Percentiles rank a stretch among this genome's conserved stretches.
Evolutionary conservation across 2,797 vertebrate genomes (phyloP).

Genomic region (Erpetoichthys calabaricus): DNA sequence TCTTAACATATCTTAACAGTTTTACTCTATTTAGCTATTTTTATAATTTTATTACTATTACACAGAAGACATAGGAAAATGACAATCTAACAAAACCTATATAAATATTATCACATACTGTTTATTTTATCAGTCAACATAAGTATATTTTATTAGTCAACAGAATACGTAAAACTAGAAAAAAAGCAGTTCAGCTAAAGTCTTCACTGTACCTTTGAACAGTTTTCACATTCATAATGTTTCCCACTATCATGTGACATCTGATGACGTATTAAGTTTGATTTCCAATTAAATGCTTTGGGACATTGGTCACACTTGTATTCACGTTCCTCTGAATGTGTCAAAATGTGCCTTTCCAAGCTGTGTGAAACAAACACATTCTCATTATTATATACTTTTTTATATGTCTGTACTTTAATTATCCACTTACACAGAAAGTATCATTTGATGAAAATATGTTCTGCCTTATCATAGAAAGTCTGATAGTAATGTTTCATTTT

Average conservation of each 20-base stretch:
- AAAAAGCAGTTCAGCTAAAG: slow-evolving; percentile 17
- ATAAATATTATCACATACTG: no score
- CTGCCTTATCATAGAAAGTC: no score
- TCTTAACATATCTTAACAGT: no score
- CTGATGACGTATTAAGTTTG: slow-evolving; percentile 97
- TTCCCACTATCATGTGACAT: slow-evolving; percentile 98
- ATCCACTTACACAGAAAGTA: slow-evolving; percentile 14
- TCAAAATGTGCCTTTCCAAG: slow-evolving; percentile 84
- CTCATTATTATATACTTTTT: background rate
- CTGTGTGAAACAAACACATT: slow-evolving; percentile 39
- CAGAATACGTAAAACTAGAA: background rate
- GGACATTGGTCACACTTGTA: slow-evolving; percentile 98
- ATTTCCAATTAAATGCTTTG: slow-evolving; percentile 99
- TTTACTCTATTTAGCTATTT: no score
- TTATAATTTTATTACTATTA: no score
- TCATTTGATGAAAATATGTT: slow-evolving; percentile 4
- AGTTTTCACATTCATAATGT: slow-evolving; percentile 99
- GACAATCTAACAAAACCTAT: no score
- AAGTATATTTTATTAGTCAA: no score
- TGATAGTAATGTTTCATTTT: no score
- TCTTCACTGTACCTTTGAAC: slow-evolving; percentile 98
- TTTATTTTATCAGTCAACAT: no score
- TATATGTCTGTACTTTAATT: background rate
- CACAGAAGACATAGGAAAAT: no score
- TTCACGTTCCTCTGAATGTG: slow-evolving; percentile 88